A percentile compares a stretch with the other conserved stretches of the same genome.
Conservation (phyloP, 2,888 invertebrate genomes). For the Mellilla xanthometata region DNA sequence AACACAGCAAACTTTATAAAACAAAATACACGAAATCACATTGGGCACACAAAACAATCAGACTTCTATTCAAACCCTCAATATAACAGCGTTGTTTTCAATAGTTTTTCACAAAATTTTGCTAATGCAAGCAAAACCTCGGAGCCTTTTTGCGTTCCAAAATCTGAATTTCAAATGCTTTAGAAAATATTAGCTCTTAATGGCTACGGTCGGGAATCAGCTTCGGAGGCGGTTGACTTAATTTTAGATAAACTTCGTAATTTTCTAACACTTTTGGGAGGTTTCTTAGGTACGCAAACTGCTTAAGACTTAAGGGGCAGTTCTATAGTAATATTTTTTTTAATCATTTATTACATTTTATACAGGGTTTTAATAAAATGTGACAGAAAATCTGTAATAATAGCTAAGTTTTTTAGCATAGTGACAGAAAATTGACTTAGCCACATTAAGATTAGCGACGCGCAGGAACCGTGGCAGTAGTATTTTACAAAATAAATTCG, state of each 20-base stretch:
- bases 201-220: slow-evolving; percentile 2
- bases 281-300: not conserved
- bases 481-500: no score
- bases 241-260: slow-evolving; percentile 20
- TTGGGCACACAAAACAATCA: slow-evolving; percentile 2
- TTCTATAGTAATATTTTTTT: no score
- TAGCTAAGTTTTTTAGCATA: no score
- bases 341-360: no score
- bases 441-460: no score
- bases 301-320: no score
- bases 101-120: slow-evolving; percentile 22
- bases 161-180: slow-evolving; percentile 30
- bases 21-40: not conserved
- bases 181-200: slow-evolving; percentile 22
- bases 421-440: no score
- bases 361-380: no score
- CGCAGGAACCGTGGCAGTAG: no score
- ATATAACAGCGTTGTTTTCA: not conserved
- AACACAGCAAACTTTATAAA: no score
- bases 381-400: no score
- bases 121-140: slow-evolving; percentile 17
- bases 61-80: not conserved
- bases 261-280: slow-evolving; percentile 14
- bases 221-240: slow-evolving; percentile 16
- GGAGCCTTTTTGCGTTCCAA: slow-evolving; percentile 14